Base-by-base conservation (phyloP, 2,888 invertebrate genomes). In the Hypolimnas misippus region DNA sequence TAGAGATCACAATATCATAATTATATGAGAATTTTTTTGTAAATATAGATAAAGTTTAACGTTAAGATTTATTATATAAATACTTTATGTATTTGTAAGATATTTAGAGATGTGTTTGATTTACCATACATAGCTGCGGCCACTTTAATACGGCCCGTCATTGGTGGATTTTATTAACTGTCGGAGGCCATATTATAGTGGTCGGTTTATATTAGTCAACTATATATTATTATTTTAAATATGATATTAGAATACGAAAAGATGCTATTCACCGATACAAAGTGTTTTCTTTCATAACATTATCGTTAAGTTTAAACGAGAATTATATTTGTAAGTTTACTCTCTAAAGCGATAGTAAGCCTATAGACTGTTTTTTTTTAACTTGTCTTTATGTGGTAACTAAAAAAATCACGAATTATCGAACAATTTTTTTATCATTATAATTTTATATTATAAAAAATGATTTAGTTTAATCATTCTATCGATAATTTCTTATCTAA, bases 71-170 rank as follows among this genome's bases (percentile, higher is more conserved):
- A 78, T 79, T 81, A 83, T 80, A 77, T 81, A 83, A 83, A 84
- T 82, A 81, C 80, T 74, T 70, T 68, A 79, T 84, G 79, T 85
- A 82, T 83, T 79, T 86, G 82, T 87, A 86, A 85, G 81, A 87
- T 84, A 87, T 84, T 83, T 84, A n/a, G n/a, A 87, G 82, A 85
- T 74, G 86, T 86, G 85, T 89, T 88, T 87, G 78, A 80, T 88
- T 87, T 87, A 88, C 85, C 85, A 81, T 82, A 71, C 71, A 71
- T 75, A 75, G 75, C 58, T 71, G 71, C 72, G 78, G 73, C 74
- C 71, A 73, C 71, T 70, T 70, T 73, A 71, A 68, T 38, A 66
- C 66, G 72, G 71, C 70, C 66, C 54, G 62, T 57, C 53, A 63
- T 62, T 67, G n/a, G 40, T 57, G 63, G 49, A 21, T 59, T 60